Conservation (phyloP, 92 coral and sea anemone species). For the Parazoanthus darwini region DNA sequence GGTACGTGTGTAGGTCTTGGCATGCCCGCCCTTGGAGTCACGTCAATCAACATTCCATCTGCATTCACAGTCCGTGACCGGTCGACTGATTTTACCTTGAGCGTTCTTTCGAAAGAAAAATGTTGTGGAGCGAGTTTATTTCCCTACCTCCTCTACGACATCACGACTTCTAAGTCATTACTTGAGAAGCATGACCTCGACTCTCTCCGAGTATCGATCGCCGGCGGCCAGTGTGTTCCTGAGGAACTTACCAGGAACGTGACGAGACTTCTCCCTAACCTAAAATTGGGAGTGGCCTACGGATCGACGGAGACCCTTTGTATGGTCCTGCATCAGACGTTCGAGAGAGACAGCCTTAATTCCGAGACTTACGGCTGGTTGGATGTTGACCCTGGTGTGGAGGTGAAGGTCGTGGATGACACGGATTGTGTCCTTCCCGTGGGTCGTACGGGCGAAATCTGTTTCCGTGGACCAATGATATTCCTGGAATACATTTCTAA, state of each 20-base stretch:
- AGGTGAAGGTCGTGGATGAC: slow-evolving; percentile 38
- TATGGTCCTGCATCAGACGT: neutral
- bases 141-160: slow-evolving; percentile 18
- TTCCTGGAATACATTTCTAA: slow-evolving; percentile 41
- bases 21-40: neutral
- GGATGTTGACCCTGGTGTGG: slow-evolving; percentile 24
- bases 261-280: neutral
- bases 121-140: neutral
- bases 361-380: slow-evolving; percentile 28
- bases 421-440: slow-evolving; percentile 32
- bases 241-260: neutral
- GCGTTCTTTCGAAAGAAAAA: neutral
- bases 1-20: neutral
- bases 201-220: neutral
- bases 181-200: slow-evolving; percentile 24
- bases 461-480: slow-evolving; percentile 24
- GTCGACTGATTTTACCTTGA: slow-evolving; percentile 12
- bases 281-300: slow-evolving; percentile 5
- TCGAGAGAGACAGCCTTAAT: neutral
- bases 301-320: neutral
- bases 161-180: neutral
- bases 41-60: neutral
- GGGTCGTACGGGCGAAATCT: slow-evolving; percentile 45
- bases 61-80: neutral
- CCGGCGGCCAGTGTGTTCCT: slow-evolving; percentile 25